These are phyloP conservation scores for Volucella zonaria DNA, from an alignment of 2,888 invertebrate genomes.

Conservation along the genomic window DNA sequence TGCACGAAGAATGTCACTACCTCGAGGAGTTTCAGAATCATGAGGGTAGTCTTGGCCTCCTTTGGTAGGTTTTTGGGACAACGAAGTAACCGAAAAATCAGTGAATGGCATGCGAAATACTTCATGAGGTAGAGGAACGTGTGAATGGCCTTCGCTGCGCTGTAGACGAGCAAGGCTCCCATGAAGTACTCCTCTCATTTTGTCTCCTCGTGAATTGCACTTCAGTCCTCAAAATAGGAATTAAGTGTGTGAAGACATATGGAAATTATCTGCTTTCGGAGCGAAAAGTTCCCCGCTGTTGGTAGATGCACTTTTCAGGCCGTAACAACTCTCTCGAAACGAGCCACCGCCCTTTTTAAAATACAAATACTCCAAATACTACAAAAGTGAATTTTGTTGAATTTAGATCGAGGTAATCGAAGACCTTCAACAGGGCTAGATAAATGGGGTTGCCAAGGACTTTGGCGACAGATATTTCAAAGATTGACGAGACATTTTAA, in stretches of 20 bases:
- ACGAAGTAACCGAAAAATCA: slow-evolving; percentile 83
- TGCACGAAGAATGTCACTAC: slow-evolving; percentile 93
- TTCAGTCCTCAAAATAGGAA: slow-evolving; percentile 89
- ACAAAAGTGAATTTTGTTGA: slow-evolving; percentile 74
- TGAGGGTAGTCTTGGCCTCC: slow-evolving; percentile 79
- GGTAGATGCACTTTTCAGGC: slow-evolving; percentile 78
- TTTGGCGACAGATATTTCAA: slow-evolving; percentile 95
- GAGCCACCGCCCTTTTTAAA: slow-evolving; percentile 79
- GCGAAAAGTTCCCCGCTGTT: slow-evolving; percentile 79
- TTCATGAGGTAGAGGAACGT: slow-evolving; percentile 84
- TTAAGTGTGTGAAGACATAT: slow-evolving; percentile 86
- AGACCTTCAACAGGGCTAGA: slow-evolving; percentile 91
- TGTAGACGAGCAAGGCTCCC: slow-evolving; percentile 77
- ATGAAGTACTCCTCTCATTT: slow-evolving; percentile 77
- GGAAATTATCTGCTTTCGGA: slow-evolving; percentile 85
- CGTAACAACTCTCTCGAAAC: slow-evolving; percentile 82
- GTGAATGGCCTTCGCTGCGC: slow-evolving; percentile 82
- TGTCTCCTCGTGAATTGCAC: slow-evolving; percentile 83
- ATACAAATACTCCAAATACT: slow-evolving; percentile 77
- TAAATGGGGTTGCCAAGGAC: slow-evolving; percentile 91
- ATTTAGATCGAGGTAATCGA: slow-evolving; percentile 83
- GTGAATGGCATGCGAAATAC: slow-evolving; percentile 83
- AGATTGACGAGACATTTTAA: slow-evolving; percentile 91
- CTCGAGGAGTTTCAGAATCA: slow-evolving; percentile 85
- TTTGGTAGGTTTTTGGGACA: slow-evolving; percentile 84